Evolutionary conservation across 2,888 invertebrate genomes (phyloP).

Genomic region (Temnothorax rugatulus): DNA sequence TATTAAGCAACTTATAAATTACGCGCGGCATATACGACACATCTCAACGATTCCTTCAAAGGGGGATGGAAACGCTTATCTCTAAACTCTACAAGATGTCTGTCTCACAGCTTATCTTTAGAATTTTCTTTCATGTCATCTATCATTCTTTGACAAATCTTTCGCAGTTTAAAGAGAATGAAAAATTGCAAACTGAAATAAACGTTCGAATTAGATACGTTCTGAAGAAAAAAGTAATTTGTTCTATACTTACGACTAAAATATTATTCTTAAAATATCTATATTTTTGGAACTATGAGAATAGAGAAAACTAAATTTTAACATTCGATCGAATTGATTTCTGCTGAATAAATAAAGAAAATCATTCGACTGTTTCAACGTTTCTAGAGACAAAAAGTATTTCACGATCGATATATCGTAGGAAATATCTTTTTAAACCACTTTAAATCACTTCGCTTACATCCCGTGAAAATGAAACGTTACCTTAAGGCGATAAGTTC

Average conservation of each 20-base stretch:
- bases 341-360: neutral
- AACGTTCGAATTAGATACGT: neutral
- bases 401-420: neutral
- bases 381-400: neutral
- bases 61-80: neutral
- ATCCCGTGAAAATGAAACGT: slow-evolving; percentile 36
- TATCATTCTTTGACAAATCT: slow-evolving; percentile 16
- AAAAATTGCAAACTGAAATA: slow-evolving; percentile 9
- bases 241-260: neutral
- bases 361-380: neutral
- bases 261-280: neutral
- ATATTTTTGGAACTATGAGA: neutral
- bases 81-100: slow-evolving; percentile 5
- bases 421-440: slow-evolving; percentile 24
- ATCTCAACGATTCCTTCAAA: slow-evolving; percentile 62
- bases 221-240: neutral
- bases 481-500: slow-evolving; percentile 41
- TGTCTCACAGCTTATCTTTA: slow-evolving; percentile 14
- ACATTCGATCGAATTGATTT: slow-evolving; percentile 7
- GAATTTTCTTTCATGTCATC: neutral
- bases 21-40: slow-evolving; percentile 58
- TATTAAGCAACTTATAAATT: slow-evolving; percentile 73
- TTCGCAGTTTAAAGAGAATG: neutral
- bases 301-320: neutral
- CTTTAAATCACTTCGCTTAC: slow-evolving; percentile 41